Base-by-base conservation (phyloP, 2,888 invertebrate species). In the Caenorhabditis auriculariae region DNA sequence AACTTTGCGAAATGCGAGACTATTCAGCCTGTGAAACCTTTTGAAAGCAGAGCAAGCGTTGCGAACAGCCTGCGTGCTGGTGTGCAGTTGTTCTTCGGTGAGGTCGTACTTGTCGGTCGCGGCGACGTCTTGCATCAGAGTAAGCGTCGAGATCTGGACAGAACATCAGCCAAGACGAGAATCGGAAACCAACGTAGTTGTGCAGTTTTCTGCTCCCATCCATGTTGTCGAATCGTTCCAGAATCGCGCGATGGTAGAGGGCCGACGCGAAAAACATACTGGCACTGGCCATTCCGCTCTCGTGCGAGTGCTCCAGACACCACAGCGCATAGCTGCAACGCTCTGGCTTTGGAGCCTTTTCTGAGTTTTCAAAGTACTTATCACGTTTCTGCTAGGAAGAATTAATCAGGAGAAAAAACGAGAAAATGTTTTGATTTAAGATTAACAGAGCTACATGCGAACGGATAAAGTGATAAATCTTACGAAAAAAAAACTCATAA, bases 211-310 rank as follows among this genome's bases (percentile, higher is more conserved):
- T 85, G 4, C 96, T 86, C 0, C 96, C 96, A 83, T 96, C 95
- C 84, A 91, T 88, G n/a, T 84, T 87, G 83, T 98, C 96, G 81
- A 98, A 98, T 82, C 93, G 89, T 74, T 93, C 92, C 7, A 96
- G 85, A 77, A 98, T 92, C 1, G 91, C 88, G 74, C 90, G 87
- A 83, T 94, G 96, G 39, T 47, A 60, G 32, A 71, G 37, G 0
- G 55, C 90, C 46, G 93, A 87, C 0, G 92, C 91, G 82, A 98
- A 94, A 85, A 98, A 98, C 93, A 95, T 93, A 26, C 93, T 91
- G 2, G 94, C 93, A 84, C 96, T 93, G 80, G 94, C 93, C 60
- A 93, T 87, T n/a, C 94, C 94, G 0, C 94, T 95, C 85, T 94
- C 93, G 83, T 94, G 92, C 0, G 94, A 93, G 76, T 94, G 92